Evolutionary conservation across 2,888 invertebrate species (phyloP).

Genomic region (Acanthoscelides obtectus): DNA sequence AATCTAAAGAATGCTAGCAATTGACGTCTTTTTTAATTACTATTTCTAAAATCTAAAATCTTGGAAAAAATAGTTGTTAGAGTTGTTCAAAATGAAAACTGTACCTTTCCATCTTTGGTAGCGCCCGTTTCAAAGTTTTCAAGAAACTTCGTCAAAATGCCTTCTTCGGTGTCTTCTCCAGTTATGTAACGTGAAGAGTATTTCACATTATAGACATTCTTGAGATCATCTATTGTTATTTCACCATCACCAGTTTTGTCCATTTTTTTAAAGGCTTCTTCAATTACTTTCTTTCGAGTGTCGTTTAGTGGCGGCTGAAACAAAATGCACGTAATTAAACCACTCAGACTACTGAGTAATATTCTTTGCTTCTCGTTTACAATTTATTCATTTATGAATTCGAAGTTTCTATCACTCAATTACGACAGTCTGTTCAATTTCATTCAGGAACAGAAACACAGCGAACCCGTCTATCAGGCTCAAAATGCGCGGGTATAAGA

Average conservation of each 20-base stretch:
- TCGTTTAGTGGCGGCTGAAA: slow-evolving; percentile 79
- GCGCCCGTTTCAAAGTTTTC: slow-evolving; percentile 77
- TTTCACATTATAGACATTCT: slow-evolving; percentile 75
- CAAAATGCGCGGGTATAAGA: too few relatives aligned
- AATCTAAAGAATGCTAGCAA: too few relatives aligned
- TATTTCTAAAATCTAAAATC: too few relatives aligned
- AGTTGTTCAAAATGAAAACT: not conserved
- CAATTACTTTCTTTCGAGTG: slow-evolving; percentile 65
- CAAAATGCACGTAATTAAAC: not conserved
- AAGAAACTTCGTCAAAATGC: slow-evolving; percentile 74
- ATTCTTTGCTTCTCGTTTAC: too few relatives aligned
- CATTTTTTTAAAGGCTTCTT: slow-evolving; percentile 79
- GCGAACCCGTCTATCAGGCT: too few relatives aligned
- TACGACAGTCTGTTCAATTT: too few relatives aligned
- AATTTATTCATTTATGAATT: too few relatives aligned
- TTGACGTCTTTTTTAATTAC: too few relatives aligned
- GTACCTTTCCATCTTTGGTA: slow-evolving; percentile 70
- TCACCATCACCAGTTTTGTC: slow-evolving; percentile 83
- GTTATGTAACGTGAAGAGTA: slow-evolving; percentile 79
- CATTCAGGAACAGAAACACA: too few relatives aligned
- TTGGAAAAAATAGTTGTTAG: too few relatives aligned
- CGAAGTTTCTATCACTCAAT: too few relatives aligned
- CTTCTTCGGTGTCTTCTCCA: slow-evolving; percentile 81
- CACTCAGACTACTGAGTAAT: not conserved
- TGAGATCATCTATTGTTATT: slow-evolving; percentile 73